These are phyloP conservation scores for Phortica magna DNA, from an alignment of 2,888 invertebrate species.

Conservation along the genomic window DNA sequence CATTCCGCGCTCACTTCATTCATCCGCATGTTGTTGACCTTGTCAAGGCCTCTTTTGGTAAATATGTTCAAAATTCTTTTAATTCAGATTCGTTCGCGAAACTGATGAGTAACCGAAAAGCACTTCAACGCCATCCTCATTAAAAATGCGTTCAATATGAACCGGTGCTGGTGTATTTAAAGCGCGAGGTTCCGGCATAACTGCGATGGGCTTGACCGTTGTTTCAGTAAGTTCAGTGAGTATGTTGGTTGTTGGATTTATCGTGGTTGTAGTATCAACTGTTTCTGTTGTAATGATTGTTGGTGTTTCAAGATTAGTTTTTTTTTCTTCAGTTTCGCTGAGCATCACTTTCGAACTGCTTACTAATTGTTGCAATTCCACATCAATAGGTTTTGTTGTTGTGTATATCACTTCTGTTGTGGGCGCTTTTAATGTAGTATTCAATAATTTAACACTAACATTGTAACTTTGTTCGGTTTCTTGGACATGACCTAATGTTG, in stretches of 20 bases:
- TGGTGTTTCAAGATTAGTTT: constrained; percentile 9
- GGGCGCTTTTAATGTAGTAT: too few relatives aligned
- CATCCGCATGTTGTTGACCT: constrained; percentile 50
- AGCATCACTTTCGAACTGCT: background rate
- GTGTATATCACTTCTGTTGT: background rate
- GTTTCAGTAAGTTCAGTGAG: background rate
- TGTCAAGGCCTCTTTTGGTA: constrained; percentile 58
- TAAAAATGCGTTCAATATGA: constrained; percentile 68
- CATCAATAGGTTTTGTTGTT: constrained; percentile 17
- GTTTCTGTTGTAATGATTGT: constrained; percentile 42
- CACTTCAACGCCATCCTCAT: constrained; percentile 70
- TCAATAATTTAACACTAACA: too few relatives aligned
- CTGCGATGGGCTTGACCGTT: constrained; percentile 21
- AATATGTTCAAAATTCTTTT: constrained; percentile 14
- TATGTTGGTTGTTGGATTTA: background rate
- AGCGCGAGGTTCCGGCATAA: constrained; percentile 46
- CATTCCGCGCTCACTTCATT: background rate
- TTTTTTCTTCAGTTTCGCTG: background rate
- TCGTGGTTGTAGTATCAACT: constrained; percentile 30
- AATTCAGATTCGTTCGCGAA: constrained; percentile 57
- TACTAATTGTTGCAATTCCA: background rate
- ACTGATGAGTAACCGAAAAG: constrained; percentile 73
- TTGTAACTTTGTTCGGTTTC: background rate
- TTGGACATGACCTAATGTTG: background rate
- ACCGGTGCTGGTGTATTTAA: constrained; percentile 51